These are phyloP conservation scores for Drosophila ustulata DNA, from an alignment of 2,888 invertebrate genomes.

Conservation along the genomic window DNA sequence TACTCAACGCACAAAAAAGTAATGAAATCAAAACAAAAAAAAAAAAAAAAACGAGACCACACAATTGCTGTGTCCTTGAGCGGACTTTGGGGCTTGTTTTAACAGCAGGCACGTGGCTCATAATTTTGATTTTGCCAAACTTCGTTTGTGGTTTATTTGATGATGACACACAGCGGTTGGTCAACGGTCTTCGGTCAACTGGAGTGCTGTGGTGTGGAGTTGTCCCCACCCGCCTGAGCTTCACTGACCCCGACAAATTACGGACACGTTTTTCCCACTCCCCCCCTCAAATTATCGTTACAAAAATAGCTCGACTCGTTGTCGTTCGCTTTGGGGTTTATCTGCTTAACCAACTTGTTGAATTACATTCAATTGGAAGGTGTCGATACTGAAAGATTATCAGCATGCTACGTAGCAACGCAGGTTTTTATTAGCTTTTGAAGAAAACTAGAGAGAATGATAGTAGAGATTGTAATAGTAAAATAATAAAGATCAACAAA, in stretches of 20 bases:
- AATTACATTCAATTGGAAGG: slow-evolving; percentile 13
- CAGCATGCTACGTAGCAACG: background rate
- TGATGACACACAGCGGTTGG: slow-evolving; percentile 43
- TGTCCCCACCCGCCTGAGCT: background rate
- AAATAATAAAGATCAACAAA: background rate
- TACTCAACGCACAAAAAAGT: background rate
- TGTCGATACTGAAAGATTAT: slow-evolving; percentile 19
- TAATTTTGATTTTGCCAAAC: slow-evolving; percentile 43
- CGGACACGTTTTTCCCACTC: background rate
- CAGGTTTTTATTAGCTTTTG: slow-evolving; percentile 2
- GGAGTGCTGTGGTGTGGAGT: background rate
- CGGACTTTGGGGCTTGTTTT: slow-evolving; percentile 8
- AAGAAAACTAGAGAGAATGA: background rate
- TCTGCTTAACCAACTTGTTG: slow-evolving; percentile 33
- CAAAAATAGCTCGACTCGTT: slow-evolving; percentile 19
- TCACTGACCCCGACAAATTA: slow-evolving; percentile 4
- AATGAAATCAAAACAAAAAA: background rate
- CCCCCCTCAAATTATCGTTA: slow-evolving; percentile 45
- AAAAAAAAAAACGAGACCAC: slow-evolving; percentile 24
- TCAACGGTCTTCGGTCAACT: background rate
- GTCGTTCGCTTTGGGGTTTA: background rate
- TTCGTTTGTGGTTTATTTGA: slow-evolving; percentile 56
- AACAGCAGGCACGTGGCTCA: slow-evolving; percentile 32
- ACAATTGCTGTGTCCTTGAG: slow-evolving; percentile 31
- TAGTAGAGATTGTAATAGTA: background rate